A percentile compares a stretch with the other conserved stretches of the same genome.
Evolutionary conservation across 2,797 vertebrate genomes (phyloP).

Genomic region (Benthosema pterotum): DNA sequence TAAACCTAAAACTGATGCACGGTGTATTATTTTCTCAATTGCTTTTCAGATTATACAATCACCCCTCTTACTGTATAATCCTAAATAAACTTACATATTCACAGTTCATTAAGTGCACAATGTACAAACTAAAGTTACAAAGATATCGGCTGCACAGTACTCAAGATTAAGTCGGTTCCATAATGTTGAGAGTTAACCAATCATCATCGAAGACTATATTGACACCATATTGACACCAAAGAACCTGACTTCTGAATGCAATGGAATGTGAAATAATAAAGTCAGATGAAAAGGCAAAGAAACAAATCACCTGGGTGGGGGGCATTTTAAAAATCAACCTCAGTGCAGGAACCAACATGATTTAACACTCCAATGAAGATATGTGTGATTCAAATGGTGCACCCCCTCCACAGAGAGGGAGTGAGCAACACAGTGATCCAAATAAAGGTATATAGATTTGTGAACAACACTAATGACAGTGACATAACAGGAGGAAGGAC

Average conservation of each 20-base stretch:
- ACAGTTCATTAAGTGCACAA: slow-evolving; percentile 19
- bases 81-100: background rate
- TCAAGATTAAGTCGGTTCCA: slow-evolving; percentile 6
- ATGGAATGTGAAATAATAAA: slow-evolving; percentile 16
- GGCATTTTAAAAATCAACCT: background rate
- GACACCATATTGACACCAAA: slow-evolving; percentile 1
- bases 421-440: slow-evolving; percentile 31
- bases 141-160: slow-evolving; percentile 12
- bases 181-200: slow-evolving; percentile 2
- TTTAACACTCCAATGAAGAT: background rate
- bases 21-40: background rate
- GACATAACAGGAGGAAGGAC: too few species aligned
- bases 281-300: slow-evolving; percentile 12
- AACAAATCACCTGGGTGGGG: background rate
- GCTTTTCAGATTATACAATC: background rate
- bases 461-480: too few species aligned
- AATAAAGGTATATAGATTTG: background rate
- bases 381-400: background rate
- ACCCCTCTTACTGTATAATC: slow-evolving; percentile 5
- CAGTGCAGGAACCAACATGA: slow-evolving; percentile 13
- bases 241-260: background rate
- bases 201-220: background rate
- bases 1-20: slow-evolving; percentile 5
- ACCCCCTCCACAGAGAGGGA: background rate
- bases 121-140: slow-evolving; percentile 33